A percentile compares a stretch with the other conserved stretches of the same genome.
Conservation (phyloP, 2,888 invertebrate species). For the Myathropa florea region DNA sequence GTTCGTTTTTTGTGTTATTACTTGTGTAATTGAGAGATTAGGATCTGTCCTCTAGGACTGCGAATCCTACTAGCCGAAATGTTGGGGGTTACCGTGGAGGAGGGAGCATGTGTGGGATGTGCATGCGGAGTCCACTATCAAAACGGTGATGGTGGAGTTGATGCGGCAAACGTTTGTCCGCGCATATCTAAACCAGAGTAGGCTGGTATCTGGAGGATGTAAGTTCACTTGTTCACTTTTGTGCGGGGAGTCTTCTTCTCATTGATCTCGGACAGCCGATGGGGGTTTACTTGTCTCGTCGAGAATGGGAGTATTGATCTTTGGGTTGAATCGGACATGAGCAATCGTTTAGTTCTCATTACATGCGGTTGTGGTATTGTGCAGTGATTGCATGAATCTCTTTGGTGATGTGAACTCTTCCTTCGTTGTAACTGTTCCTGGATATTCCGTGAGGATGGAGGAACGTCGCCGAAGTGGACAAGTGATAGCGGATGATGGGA, state of each 20-base stretch:
- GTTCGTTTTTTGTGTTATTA: conserved; percentile 57
- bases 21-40: conserved; percentile 70
- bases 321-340: conserved; percentile 38
- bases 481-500: neutral
- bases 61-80: conserved; percentile 6
- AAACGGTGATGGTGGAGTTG: conserved; percentile 26
- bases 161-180: conserved; percentile 45
- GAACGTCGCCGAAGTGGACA: neutral
- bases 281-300: conserved; percentile 9
- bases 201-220: conserved; percentile 31
- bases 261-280: neutral
- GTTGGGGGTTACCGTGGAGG: conserved; percentile 5
- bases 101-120: conserved; percentile 7
- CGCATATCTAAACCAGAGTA: conserved; percentile 26
- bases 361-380: conserved; percentile 26
- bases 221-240: conserved; percentile 62
- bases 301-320: conserved; percentile 44
- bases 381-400: conserved; percentile 38
- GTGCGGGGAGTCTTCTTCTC: neutral
- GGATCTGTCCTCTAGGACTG: conserved; percentile 50
- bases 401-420: conserved; percentile 18
- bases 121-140: conserved; percentile 61
- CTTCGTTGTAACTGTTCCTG: neutral
- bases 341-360: conserved; percentile 53
- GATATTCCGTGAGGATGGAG: neutral